These are phyloP conservation scores for Masnerella sp. DNA, from an alignment of 2,888 invertebrate species.

Conservation along the genomic window DNA sequence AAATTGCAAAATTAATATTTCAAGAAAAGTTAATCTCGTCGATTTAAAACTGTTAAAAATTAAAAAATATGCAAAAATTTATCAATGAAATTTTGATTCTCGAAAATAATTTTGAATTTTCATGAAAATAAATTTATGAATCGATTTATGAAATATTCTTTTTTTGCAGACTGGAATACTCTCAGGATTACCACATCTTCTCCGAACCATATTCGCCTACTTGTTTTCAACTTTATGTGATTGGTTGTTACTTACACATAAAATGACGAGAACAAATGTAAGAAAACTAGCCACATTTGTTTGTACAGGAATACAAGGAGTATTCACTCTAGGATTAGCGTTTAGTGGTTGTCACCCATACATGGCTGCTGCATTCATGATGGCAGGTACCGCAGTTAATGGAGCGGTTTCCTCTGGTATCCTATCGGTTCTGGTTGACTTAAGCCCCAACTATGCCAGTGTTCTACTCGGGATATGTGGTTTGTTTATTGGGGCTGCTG, in stretches of 20 bases:
- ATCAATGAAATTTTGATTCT: too few relatives aligned
- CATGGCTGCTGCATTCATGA: constrained; percentile 81
- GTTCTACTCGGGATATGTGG: constrained; percentile 82
- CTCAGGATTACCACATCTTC: constrained; percentile 82
- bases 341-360: constrained; percentile 82
- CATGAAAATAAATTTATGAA: too few relatives aligned
- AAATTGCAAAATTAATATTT: too few relatives aligned
- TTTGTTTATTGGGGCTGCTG: constrained; percentile 80
- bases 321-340: constrained; percentile 82
- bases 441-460: constrained; percentile 82
- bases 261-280: constrained; percentile 81
- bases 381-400: constrained; percentile 82
- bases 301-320: constrained; percentile 81
- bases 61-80: too few relatives aligned
- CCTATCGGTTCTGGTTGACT: constrained; percentile 83
- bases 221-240: constrained; percentile 81
- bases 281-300: constrained; percentile 82
- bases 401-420: constrained; percentile 85
- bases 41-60: too few relatives aligned
- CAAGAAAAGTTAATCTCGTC: too few relatives aligned
- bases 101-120: too few relatives aligned
- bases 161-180: constrained; percentile 82
- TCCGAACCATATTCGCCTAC: constrained; percentile 81
- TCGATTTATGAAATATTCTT: too few relatives aligned
- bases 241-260: constrained; percentile 80